Base-by-base conservation (phyloP, 1,140 invertebrate genomes). In the Drosophila prosaltans region DNA sequence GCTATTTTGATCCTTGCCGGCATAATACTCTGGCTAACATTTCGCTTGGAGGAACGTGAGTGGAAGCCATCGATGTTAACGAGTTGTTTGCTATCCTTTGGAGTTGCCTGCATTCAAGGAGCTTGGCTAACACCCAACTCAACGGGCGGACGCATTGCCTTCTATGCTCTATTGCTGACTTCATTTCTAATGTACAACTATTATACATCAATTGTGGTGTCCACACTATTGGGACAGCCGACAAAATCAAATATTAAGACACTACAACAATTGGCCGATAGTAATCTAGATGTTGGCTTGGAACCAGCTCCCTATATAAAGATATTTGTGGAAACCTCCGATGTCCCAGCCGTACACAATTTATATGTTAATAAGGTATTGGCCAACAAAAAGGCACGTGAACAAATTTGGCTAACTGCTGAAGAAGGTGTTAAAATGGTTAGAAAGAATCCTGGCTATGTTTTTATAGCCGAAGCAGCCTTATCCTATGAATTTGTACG, bases 131-230 rank as follows among this genome's bases (percentile, higher is more conserved):
- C 90, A 10, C 91, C 91, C 0, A 63, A 71, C 21, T 91, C 90
- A 8, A 75, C 75, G 5, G 90, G 91, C n/a, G 91, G 91, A 1
- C 74, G 91, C 8, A 90, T 91, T 68, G 78, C 71, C 5, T 92
- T 91, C 45, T 83, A 81, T 57, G 78, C 81, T 1, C 39, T 92
- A 2, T 89, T 86, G 70, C 28, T 92, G 10, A 78, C 76, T 7
- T 83, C 76, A 0, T 91, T 91, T 32, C 45, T 92, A 0, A 80
- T 92, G 66, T 91, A 92, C 65, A 92, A 92, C 48, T 92, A 92
- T 62, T 92, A 92, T 57, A 92, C 91, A 4, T 92, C 91, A 2
- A 66, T 92, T 43, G 86, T 92, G 51, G 90, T 92, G 0, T 91
- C 91, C 16, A 77, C 74, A 5, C 45, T 92, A 11, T 30, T 92